Base-by-base conservation (phyloP, 92 coral and sea anemone species). In the Pocillopora meandrina region DNA sequence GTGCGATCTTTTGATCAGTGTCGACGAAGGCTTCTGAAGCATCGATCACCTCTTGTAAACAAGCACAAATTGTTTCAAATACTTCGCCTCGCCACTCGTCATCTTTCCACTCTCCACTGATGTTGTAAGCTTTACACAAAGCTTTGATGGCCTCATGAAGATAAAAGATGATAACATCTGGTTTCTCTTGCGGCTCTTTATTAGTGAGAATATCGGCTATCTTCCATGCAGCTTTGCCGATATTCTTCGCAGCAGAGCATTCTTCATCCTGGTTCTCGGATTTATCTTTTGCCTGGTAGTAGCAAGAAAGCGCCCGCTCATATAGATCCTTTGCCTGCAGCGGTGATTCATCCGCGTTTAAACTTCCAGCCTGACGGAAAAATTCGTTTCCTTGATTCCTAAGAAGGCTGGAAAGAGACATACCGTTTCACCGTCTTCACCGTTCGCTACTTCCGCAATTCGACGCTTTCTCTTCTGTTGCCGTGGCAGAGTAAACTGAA, bases 221-320 rank as follows among this genome's bases (percentile, higher is more conserved):
- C 71, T 80, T 88, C 95, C 97, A 94, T 9, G 91, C 88, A 6
- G 98, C 98, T 71, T 90, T 96, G 34, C 91, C 98, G 26, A 90
- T 89, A 72, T 96, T 94, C 75, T 92, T 96, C 15, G 92, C 73
- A 21, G 98, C 98, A 10, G 97, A 93, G 14, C 89, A 85, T 31
- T 89, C 87, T 21, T 91, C 94, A 9, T 91, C 90, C 5, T 82
- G 74, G 64, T 82, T 82, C 14, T 58, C 56, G 0, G 85, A 34
- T 59, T 81, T 59, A 12, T 81, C 86, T 8, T 83, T 83, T 6
- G 87, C 82, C 26, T 34, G 87, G 35, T 83, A 83, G 56, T 83
- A 83, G 2, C 61, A 76, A 23, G 87, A 74, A 47, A 83, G 81
- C 3, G 74, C 87, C 35, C 65, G 70, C 55, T 83, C 87, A 65